These are phyloP conservation scores for Sinohyriopsis cumingii DNA, from an alignment of 2,888 invertebrate species.

Conservation along the genomic window DNA sequence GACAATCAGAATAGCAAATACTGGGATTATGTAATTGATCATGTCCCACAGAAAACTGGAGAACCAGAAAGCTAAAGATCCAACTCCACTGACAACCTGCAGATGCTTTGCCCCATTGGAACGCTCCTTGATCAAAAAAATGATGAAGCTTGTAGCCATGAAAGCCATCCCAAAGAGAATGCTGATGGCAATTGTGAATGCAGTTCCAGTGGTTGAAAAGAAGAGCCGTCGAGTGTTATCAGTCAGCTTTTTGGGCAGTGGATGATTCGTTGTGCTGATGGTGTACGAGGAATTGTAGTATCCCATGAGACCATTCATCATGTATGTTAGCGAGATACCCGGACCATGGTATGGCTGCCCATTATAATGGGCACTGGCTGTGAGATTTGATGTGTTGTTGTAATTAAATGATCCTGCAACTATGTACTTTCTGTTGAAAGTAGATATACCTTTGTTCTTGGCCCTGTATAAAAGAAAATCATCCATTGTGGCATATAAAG, in stretches of 20 bases:
- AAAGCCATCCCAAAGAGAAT: conserved; percentile 67
- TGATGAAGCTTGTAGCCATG: conserved; percentile 61
- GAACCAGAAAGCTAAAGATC: conserved; percentile 79
- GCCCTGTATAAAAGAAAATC: conserved; percentile 45
- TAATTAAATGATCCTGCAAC: conserved; percentile 59
- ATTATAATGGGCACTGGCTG: conserved; percentile 80
- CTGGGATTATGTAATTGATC: conserved; percentile 77
- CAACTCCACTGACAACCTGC: conserved; percentile 67
- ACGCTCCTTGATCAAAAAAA: conserved; percentile 64
- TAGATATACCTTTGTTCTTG: conserved; percentile 54
- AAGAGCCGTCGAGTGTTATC: conserved; percentile 35
- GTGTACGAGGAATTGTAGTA: conserved; percentile 18
- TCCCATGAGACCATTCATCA: conserved; percentile 51
- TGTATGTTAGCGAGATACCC: conserved; percentile 77
- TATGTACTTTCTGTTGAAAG: conserved; percentile 67
- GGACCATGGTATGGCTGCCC: conserved; percentile 85
- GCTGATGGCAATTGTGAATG: conserved; percentile 52
- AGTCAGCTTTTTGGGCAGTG: conserved; percentile 35
- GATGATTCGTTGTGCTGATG: conserved; percentile 42
- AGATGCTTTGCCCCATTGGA: conserved; percentile 59
- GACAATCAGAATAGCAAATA: conserved; percentile 77
- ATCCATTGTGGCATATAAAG: conserved; percentile 23
- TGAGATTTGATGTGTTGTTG: conserved; percentile 66
- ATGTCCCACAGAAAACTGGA: conserved; percentile 81
- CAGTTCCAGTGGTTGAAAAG: conserved; percentile 35